phyloP scores from a whole-genome alignment of 2,797 vertebrate species.

The Alauda arvensis region DNA sequence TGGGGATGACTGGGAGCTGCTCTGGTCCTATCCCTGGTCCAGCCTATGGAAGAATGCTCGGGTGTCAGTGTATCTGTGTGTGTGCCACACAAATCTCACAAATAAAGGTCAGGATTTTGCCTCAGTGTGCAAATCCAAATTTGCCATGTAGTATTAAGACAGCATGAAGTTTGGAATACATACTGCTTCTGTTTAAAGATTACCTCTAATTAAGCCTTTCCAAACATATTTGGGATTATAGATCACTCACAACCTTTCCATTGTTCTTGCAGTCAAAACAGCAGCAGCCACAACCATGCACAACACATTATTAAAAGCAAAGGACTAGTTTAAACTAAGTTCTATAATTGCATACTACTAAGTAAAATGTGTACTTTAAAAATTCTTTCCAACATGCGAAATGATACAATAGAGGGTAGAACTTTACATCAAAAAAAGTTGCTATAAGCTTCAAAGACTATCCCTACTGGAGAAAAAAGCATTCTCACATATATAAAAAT shows the following conservation, averaged over 20 bases:
- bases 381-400: slow-evolving; percentile 41
- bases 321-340: neutral
- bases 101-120: neutral
- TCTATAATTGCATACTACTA: slow-evolving; percentile 15
- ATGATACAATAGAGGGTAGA: neutral
- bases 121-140: neutral
- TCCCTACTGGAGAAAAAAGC: neutral
- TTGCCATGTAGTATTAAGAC: neutral
- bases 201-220: slow-evolving; percentile 1
- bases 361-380: slow-evolving; percentile 31
- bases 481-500: neutral
- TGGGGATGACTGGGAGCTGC: accelerated
- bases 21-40: accelerated
- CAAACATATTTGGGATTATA: neutral
- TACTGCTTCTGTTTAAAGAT: neutral
- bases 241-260: neutral
- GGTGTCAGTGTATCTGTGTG: neutral
- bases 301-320: slow-evolving; percentile 24
- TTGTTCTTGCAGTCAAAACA: slow-evolving; percentile 31
- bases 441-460: neutral
- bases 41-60: neutral
- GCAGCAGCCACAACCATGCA: neutral
- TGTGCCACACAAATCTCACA: accelerated
- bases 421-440: neutral
- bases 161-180: neutral